phyloP scores from a whole-genome alignment of 2,888 invertebrate species.

The Alloscopus bannaensis region DNA sequence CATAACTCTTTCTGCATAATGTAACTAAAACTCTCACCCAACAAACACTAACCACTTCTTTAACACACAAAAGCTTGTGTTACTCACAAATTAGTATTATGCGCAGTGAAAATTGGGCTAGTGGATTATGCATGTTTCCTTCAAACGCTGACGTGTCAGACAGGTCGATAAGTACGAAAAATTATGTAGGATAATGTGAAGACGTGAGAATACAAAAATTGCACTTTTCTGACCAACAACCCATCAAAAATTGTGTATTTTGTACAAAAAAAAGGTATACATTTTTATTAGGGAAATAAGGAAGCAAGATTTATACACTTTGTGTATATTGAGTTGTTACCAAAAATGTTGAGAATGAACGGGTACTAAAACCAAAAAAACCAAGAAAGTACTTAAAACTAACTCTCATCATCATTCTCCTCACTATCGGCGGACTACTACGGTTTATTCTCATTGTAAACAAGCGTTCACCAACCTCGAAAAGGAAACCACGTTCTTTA shows the following conservation, averaged over 20 bases:
- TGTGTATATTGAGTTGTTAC: background rate
- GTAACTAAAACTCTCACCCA: background rate
- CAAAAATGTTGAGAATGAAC: background rate
- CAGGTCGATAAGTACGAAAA: background rate
- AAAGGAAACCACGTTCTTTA: constrained; percentile 7
- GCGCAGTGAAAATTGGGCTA: constrained; percentile 5
- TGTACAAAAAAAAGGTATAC: background rate
- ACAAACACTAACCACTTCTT: background rate
- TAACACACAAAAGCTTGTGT: background rate
- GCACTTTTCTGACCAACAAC: background rate
- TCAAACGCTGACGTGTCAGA: background rate
- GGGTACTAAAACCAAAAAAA: constrained; percentile 1
- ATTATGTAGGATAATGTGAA: too few species aligned
- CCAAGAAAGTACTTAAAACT: constrained; percentile 4
- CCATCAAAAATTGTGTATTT: background rate
- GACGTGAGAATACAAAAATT: background rate
- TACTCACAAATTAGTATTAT: background rate
- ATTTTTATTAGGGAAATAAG: background rate
- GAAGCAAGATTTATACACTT: background rate
- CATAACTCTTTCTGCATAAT: background rate
- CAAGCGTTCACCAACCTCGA: background rate
- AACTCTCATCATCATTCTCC: background rate
- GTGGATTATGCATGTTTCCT: constrained; percentile 11
- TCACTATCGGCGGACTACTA: background rate
- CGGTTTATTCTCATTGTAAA: constrained; percentile 3